phyloP scores from a whole-genome alignment of 2,113 vertebrate genomes.

The Trematomus loennbergii region DNA sequence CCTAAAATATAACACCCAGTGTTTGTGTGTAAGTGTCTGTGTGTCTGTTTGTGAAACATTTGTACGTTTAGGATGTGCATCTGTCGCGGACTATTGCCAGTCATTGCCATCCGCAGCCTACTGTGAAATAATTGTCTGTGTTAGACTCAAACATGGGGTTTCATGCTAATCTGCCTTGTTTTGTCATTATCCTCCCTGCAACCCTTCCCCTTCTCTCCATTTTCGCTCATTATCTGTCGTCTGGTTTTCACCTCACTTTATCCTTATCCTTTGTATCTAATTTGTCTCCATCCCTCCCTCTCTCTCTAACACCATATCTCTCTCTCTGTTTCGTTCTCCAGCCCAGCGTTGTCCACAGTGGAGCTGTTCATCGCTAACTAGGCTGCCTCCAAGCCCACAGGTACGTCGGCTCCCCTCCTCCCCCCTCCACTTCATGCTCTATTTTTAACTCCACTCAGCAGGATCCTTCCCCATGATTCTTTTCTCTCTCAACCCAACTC shows the following conservation, averaged over 20 bases:
- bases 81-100: slow-evolving; percentile 27
- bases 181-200: slow-evolving; percentile 34
- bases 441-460: slow-evolving; percentile 78
- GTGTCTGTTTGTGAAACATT: not conserved
- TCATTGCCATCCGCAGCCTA: slow-evolving; percentile 32
- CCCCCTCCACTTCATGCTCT: slow-evolving; percentile 61
- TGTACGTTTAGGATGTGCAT: slow-evolving; percentile 21
- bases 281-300: not conserved
- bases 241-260: slow-evolving; percentile 19
- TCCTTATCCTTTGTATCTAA: slow-evolving; percentile 5
- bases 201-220: slow-evolving; percentile 9
- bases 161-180: slow-evolving; percentile 66
- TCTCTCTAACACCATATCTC: not conserved
- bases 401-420: slow-evolving; percentile 56
- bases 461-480: slow-evolving; percentile 60
- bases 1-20: not conserved
- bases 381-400: slow-evolving; percentile 79
- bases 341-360: slow-evolving; percentile 40
- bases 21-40: not conserved
- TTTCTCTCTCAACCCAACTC: slow-evolving; percentile 30
- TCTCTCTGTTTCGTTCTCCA: slow-evolving; percentile 37
- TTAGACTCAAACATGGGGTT: slow-evolving; percentile 40
- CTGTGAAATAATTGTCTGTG: slow-evolving; percentile 63
- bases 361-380: slow-evolving; percentile 66
- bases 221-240: slow-evolving; percentile 42